Conservation (phyloP, 2,888 invertebrate genomes). For the Notocelia uddmanniana region DNA sequence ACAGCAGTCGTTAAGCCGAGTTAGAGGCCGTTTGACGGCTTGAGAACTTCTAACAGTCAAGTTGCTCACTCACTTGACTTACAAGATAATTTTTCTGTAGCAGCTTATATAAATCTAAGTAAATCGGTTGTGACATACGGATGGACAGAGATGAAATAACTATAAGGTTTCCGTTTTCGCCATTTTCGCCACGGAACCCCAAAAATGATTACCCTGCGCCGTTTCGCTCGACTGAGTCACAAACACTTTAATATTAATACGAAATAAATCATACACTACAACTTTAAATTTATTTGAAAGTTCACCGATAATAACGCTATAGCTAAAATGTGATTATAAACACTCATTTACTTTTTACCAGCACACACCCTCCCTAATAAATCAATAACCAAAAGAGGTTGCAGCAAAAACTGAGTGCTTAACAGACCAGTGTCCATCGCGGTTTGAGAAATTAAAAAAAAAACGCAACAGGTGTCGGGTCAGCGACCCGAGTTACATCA, state of each 20-base stretch:
- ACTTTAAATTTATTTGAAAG: not conserved
- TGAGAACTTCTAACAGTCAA: too few relatives aligned
- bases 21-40: too few relatives aligned
- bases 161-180: too few relatives aligned
- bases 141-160: too few relatives aligned
- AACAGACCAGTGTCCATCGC: constrained; percentile 68
- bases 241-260: not conserved
- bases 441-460: constrained; percentile 49
- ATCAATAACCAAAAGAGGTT: constrained; percentile 69
- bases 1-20: too few relatives aligned
- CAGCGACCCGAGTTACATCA: constrained; percentile 71
- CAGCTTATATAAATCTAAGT: too few relatives aligned
- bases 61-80: too few relatives aligned
- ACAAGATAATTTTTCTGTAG: too few relatives aligned
- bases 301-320: not conserved
- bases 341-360: constrained; percentile 21
- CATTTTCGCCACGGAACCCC: too few relatives aligned
- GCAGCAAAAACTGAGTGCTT: constrained; percentile 70
- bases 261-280: not conserved
- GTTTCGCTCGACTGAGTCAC: too few relatives aligned
- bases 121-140: too few relatives aligned
- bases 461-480: constrained; percentile 70
- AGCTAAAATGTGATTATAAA: not conserved
- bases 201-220: too few relatives aligned
- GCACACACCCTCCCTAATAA: constrained; percentile 55